phyloP scores from a whole-genome alignment of 2,888 invertebrate genomes.

The Sipunculus nudus region DNA sequence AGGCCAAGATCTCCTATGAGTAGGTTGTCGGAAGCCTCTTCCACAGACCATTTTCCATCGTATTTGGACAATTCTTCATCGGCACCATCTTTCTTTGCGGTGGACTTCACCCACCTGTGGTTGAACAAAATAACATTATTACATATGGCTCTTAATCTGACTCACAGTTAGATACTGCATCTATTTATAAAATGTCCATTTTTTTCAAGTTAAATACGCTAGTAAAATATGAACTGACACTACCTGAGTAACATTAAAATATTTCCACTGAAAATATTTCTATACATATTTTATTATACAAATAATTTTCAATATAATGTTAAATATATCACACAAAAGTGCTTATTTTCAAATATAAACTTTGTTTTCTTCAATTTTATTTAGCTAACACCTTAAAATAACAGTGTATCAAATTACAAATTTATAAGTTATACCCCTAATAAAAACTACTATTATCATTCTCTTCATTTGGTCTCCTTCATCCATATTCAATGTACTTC shows the following conservation, averaged over 20 bases:
- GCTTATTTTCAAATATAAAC: too few species aligned
- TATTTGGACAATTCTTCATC: slow-evolving; percentile 94
- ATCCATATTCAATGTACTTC: slow-evolving; percentile 54
- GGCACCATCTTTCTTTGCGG: slow-evolving; percentile 86
- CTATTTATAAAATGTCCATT: too few species aligned
- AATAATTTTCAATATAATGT: too few species aligned
- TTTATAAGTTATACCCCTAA: background rate
- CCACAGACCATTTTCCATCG: slow-evolving; percentile 80
- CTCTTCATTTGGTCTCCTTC: background rate
- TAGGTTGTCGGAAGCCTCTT: slow-evolving; percentile 79
- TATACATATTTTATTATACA: too few species aligned
- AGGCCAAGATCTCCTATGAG: slow-evolving; percentile 87
- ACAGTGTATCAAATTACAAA: background rate
- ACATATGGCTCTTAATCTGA: background rate
- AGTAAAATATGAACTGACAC: too few species aligned
- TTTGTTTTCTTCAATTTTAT: too few species aligned
- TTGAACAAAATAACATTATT: background rate
- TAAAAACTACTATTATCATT: too few species aligned
- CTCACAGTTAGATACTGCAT: background rate
- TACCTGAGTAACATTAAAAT: too few species aligned
- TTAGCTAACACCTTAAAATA: too few species aligned
- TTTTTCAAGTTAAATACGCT: too few species aligned
- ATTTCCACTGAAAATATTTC: too few species aligned
- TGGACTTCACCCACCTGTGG: slow-evolving; percentile 82
- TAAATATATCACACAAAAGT: too few species aligned